A percentile compares a stretch with the other conserved stretches of the same genome.
Evolutionary conservation across 2,797 vertebrate genomes (phyloP).

Genomic region (Thamnophis elegans): DNA sequence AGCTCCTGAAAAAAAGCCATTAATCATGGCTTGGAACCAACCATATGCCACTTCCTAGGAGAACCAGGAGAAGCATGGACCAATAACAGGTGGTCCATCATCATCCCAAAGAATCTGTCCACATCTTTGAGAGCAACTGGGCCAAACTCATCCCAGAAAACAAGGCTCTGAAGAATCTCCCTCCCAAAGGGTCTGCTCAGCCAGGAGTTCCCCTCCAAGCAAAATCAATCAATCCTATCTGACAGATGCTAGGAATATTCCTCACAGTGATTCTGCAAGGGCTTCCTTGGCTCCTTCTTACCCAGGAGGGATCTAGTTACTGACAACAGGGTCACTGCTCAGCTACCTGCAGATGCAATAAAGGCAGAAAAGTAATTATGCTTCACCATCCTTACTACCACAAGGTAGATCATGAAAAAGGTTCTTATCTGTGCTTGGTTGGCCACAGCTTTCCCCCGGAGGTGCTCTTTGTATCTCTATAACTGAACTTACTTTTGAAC

Average conservation of each 20-base stretch:
- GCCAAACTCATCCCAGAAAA: neutral
- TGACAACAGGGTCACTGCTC: neutral
- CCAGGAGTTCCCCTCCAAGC: neutral
- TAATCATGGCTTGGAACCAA: neutral
- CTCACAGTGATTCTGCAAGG: neutral
- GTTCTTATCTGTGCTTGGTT: neutral
- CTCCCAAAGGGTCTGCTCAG: neutral
- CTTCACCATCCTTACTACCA: neutral
- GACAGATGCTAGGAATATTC: neutral
- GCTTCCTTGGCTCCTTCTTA: neutral
- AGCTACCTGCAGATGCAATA: neutral
- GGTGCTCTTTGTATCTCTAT: neutral
- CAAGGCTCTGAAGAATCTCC: neutral
- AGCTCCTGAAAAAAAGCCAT: neutral
- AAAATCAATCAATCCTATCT: neutral
- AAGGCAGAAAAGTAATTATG: neutral
- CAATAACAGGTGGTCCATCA: neutral
- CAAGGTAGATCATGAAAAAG: neutral
- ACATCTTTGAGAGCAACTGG: neutral
- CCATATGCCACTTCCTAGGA: neutral
- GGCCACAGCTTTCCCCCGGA: neutral
- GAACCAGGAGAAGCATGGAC: neutral
- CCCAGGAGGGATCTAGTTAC: neutral
- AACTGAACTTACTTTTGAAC: neutral
- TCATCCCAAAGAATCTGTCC: neutral